A percentile compares a stretch with the other conserved stretches of the same genome.
These are phyloP conservation scores for Teleogryllus occipitalis DNA, from an alignment of 1,140 invertebrate genomes.

Conservation along the genomic window DNA sequence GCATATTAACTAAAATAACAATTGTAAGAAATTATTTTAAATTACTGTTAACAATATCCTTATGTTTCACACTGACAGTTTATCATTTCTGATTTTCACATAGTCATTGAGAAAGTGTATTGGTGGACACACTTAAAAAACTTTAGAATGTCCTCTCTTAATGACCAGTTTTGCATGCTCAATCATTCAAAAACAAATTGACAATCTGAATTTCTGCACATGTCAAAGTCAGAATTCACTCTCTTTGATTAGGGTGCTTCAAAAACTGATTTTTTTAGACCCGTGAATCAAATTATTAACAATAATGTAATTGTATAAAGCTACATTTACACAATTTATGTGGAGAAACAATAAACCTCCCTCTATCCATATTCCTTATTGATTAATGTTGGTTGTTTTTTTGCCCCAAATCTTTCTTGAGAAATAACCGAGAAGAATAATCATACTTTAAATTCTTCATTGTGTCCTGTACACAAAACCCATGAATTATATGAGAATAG, in stretches of 20 bases:
- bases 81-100: no score
- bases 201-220: neutral
- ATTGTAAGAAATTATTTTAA: no score
- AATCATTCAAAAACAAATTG: neutral
- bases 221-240: neutral
- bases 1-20: no score
- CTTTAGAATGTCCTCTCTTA: neutral
- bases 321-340: neutral
- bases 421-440: no score
- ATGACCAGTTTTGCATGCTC: neutral
- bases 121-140: neutral
- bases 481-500: neutral
- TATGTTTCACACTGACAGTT: no score
- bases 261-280: neutral
- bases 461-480: neutral
- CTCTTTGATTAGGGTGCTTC: neutral
- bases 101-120: no score
- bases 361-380: neutral
- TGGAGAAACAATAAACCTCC: neutral
- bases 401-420: neutral
- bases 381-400: neutral
- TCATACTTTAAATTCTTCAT: conserved; percentile 9
- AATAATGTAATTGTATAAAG: neutral
- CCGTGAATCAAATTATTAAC: neutral
- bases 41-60: no score